These are phyloP conservation scores for Apteryx mantelli DNA, from an alignment of 2,113 vertebrate species.

Conservation along the genomic window DNA sequence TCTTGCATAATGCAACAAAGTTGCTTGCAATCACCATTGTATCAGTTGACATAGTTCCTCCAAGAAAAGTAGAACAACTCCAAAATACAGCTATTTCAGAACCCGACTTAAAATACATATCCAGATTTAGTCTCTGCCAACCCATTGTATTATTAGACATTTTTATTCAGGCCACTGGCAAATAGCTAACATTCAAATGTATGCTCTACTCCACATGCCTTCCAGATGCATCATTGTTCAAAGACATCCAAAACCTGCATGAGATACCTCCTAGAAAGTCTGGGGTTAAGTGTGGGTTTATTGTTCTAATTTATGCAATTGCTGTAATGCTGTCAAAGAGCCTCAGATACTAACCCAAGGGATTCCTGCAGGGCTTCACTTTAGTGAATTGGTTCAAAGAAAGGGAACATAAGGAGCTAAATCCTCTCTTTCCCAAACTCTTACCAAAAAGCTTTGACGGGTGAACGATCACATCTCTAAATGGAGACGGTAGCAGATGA, in stretches of 20 bases:
- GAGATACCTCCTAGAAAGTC: not conserved
- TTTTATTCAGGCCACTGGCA: not conserved
- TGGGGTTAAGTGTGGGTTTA: not conserved
- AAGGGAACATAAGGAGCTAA: not conserved
- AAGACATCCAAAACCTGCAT: not conserved
- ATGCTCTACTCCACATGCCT: not conserved
- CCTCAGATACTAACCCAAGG: not conserved
- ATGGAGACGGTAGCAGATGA: not conserved
- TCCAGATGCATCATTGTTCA: not conserved
- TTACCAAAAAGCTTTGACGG: constrained; percentile 15
- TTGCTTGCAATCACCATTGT: not conserved
- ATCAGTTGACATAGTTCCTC: not conserved
- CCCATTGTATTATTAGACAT: not conserved
- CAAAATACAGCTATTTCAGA: not conserved
- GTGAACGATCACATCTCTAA: constrained; percentile 7
- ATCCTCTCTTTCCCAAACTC: not conserved
- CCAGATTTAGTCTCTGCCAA: not conserved
- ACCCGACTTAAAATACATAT: not conserved
- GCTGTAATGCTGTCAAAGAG: not conserved
- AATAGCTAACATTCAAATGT: not conserved
- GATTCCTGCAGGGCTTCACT: not conserved
- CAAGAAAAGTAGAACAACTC: not conserved
- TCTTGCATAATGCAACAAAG: not conserved
- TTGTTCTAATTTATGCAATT: not conserved
- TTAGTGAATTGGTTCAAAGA: constrained; percentile 13